phyloP scores from a whole-genome alignment of 2,797 vertebrate genomes.

The Limnodromus scolopaceus region DNA sequence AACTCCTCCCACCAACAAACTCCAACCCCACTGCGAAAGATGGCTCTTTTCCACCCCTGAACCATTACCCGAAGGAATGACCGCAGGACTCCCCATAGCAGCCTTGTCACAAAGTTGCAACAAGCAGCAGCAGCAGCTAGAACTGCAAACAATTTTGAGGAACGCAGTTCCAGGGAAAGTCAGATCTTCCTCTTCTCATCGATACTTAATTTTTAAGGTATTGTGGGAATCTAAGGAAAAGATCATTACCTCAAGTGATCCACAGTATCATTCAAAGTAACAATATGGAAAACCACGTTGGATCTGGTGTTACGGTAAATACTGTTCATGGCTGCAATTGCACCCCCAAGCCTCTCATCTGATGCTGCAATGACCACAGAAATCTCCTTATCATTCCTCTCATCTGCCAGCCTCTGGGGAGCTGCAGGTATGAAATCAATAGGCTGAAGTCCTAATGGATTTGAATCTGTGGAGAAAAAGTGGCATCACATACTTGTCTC shows the following conservation, averaged over 20 bases:
- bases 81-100: not conserved
- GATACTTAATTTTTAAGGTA: not conserved
- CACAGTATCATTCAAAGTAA: slow-evolving; percentile 89
- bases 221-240: not conserved
- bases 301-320: slow-evolving; percentile 89
- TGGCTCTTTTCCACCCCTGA: not conserved
- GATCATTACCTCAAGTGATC: slow-evolving; percentile 88
- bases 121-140: not conserved
- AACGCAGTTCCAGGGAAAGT: not conserved
- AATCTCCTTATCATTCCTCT: slow-evolving; percentile 83
- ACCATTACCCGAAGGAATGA: not conserved
- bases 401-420: slow-evolving; percentile 59
- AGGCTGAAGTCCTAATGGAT: slow-evolving; percentile 75
- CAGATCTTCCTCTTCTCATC: not conserved
- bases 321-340: slow-evolving; percentile 92
- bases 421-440: slow-evolving; percentile 82
- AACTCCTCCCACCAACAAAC: not conserved
- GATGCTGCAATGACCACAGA: slow-evolving; percentile 91
- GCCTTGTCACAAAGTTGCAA: not conserved
- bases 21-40: not conserved
- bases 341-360: slow-evolving; percentile 91
- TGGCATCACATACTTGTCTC: not conserved
- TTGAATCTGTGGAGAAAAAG: slow-evolving; percentile 68
- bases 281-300: slow-evolving; percentile 90
- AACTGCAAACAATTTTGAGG: not conserved